Conservation (phyloP, 2,113 vertebrate species). For the Xiphophorus hellerii region DNA sequence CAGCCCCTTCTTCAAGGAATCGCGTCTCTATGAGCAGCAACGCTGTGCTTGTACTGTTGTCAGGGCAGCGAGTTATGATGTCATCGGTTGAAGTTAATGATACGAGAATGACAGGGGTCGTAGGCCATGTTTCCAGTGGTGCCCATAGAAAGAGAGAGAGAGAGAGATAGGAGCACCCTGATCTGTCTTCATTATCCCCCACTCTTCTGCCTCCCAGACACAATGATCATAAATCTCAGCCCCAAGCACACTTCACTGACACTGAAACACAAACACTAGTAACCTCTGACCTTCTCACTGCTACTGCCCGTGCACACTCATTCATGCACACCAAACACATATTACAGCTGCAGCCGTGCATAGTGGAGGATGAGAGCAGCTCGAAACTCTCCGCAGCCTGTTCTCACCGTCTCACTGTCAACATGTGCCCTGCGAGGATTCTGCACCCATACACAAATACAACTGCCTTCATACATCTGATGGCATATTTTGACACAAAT, state of each 20-base stretch:
- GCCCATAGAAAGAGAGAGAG: constrained; percentile 73
- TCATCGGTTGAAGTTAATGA: constrained; percentile 77
- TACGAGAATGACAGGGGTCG: constrained; percentile 63
- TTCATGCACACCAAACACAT: constrained; percentile 31
- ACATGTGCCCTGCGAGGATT: constrained; percentile 28
- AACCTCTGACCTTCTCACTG: constrained; percentile 81
- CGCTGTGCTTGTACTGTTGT: constrained; percentile 70
- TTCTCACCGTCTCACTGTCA: constrained; percentile 58
- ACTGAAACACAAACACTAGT: constrained; percentile 85
- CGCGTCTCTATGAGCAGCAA: constrained; percentile 25
- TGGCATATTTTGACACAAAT: constrained; percentile 44
- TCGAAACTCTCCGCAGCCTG: not conserved
- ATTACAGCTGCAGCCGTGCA: constrained; percentile 11
- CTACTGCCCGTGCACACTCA: constrained; percentile 75
- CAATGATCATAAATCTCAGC: constrained; percentile 85
- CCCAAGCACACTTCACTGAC: constrained; percentile 84
- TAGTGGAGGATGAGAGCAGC: not conserved
- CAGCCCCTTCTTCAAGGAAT: constrained; percentile 62
- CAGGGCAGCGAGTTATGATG: constrained; percentile 72
- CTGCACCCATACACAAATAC: constrained; percentile 26
- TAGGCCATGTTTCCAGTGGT: constrained; percentile 75
- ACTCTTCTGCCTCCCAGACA: constrained; percentile 81
- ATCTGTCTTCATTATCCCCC: constrained; percentile 84
- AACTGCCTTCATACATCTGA: constrained; percentile 36
- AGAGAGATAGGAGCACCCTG: constrained; percentile 79